These are phyloP conservation scores for Heterohyrax brucei DNA, from an alignment of 2,797 vertebrate genomes.

Conservation along the genomic window DNA sequence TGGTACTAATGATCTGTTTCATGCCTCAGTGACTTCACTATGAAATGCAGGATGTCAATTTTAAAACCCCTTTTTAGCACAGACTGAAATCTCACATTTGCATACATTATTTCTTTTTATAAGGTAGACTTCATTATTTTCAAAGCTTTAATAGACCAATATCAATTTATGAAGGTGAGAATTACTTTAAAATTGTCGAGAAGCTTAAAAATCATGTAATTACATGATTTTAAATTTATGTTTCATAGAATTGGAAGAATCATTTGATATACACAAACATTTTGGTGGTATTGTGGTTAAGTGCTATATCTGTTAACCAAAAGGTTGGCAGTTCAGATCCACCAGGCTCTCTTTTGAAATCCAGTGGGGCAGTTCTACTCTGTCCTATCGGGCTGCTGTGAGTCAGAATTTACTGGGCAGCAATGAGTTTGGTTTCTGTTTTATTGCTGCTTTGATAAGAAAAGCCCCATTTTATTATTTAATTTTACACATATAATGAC, in stretches of 20 bases:
- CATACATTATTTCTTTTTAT: neutral
- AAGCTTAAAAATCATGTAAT: neutral
- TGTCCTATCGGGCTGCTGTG: too few relatives aligned
- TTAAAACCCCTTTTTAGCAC: conserved; percentile 1
- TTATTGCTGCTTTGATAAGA: neutral
- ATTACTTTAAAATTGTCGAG: conserved; percentile 22
- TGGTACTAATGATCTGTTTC: neutral
- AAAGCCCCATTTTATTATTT: neutral
- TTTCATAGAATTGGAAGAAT: neutral
- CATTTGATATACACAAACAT: neutral
- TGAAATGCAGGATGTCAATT: neutral
- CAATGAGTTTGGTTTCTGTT: neutral
- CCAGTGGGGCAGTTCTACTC: too few relatives aligned
- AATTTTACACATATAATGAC: conserved; percentile 12
- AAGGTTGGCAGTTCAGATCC: too few relatives aligned
- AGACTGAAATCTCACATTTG: conserved; percentile 19
- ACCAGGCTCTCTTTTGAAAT: too few relatives aligned
- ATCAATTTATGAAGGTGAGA: neutral
- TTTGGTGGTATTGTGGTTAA: too few relatives aligned
- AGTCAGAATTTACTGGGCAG: too few relatives aligned
- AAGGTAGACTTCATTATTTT: neutral
- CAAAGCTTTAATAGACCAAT: neutral
- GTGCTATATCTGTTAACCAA: too few relatives aligned
- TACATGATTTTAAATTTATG: conserved; percentile 16
- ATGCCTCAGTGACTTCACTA: neutral